Base-by-base conservation (phyloP, 2,888 invertebrate species). In the Podotricha telesiphe region DNA sequence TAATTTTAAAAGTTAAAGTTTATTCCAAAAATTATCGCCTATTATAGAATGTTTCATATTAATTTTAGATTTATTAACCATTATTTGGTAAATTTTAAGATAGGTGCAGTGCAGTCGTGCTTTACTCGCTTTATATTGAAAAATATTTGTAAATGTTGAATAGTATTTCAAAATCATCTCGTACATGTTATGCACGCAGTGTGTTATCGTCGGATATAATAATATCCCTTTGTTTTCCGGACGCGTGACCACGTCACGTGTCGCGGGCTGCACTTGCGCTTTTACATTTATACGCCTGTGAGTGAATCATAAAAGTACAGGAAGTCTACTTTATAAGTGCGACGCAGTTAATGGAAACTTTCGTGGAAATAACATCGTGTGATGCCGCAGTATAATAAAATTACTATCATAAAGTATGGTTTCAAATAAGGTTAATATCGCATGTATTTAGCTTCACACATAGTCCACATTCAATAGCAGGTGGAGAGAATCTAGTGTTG, bases 291-390 rank as follows among this genome's bases (percentile, higher is more conserved):
- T 59, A 40, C 37, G 34, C 55, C 61, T 51, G 45, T 20, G 63
- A 45, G 68, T 73, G 73, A 73, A 59, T 73, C 73, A 73, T 48
- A 64, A 48, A 59, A 55, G 66, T 64, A 67, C 74, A 75, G 75
- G 75, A 75, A 75, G 71, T 71, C 63, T 67, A 55, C 67, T 67
- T 68, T 66, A 68, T 68, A 70, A 68, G 59, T 74, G 73, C 74
- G 75, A 69, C 64, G 70, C 69, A 68, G 56, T 72, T 70, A 67
- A 72, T 72, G 70, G 65, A 70, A 66, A 64, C 66, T 63, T 70
- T 68, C 63, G 53, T 63, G 50, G 10, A 48, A 20, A 20, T 62
- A 37, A 62, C 5, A 20, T 19, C 20, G 34, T 10, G 37, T 62
- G 15, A 42, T 58, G 10, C 37, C 19, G 37, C 55, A 37, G 37